phyloP scores from a whole-genome alignment of 2,113 vertebrate genomes.

The Tretioscincus oriximinensis region DNA sequence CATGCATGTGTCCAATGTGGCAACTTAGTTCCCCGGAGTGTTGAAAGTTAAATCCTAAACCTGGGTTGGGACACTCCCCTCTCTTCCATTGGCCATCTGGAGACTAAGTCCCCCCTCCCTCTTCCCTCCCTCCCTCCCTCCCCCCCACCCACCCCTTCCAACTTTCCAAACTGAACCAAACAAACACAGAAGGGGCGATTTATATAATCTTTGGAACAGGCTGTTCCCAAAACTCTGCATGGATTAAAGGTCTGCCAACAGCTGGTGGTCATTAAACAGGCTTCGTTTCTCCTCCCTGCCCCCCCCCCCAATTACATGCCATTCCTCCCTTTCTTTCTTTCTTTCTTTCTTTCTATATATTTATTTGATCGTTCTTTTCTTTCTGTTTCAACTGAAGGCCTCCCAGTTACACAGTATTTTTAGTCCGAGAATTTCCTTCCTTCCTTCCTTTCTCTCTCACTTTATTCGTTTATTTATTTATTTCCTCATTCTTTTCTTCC shows the following conservation, averaged over 20 bases:
- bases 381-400: too few relatives aligned
- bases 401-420: too few relatives aligned
- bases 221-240: conserved; percentile 66
- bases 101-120: conserved; percentile 48
- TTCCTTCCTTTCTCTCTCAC: too few relatives aligned
- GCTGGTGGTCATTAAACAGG: conserved; percentile 60
- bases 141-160: too few relatives aligned
- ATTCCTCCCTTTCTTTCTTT: not conserved
- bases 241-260: conserved; percentile 59
- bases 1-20: too few relatives aligned
- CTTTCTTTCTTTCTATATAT: not conserved
- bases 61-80: conserved; percentile 48
- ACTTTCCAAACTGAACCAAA: conserved; percentile 53
- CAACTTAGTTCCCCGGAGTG: too few relatives aligned
- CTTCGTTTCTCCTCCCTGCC: conserved; percentile 40
- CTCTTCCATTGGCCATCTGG: conserved; percentile 45
- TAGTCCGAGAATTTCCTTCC: too few relatives aligned
- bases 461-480: too few relatives aligned
- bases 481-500: too few relatives aligned
- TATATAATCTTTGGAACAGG: conserved; percentile 67
- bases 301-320: not conserved
- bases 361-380: not conserved
- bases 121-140: too few relatives aligned
- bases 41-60: not conserved
- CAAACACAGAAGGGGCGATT: conserved; percentile 70